Percentiles rank a stretch among this genome's conserved stretches.
Conservation (phyloP, 2,888 invertebrate species). For the Hirudinaria manillensis region DNA sequence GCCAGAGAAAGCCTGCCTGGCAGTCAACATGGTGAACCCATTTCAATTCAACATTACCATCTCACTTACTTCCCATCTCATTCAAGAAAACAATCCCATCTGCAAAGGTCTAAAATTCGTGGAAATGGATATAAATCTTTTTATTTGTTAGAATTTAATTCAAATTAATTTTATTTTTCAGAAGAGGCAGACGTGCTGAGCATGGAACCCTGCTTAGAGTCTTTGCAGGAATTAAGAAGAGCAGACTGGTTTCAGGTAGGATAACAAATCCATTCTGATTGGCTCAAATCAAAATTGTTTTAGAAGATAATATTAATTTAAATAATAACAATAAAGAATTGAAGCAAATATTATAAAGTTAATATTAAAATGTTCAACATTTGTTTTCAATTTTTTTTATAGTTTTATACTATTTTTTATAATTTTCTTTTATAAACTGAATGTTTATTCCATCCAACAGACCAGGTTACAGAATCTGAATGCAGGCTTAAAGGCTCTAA, state of each 20-base stretch:
- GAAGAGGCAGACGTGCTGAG: conserved; percentile 61
- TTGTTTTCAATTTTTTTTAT: neutral
- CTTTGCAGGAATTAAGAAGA: conserved; percentile 98
- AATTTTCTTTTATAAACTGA: too few species aligned
- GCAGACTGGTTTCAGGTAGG: conserved; percentile 99
- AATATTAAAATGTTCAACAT: neutral
- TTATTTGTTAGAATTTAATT: too few species aligned
- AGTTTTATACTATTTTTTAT: neutral
- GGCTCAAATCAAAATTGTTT: neutral
- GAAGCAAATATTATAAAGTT: neutral
- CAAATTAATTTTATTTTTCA: neutral
- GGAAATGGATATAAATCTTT: too few species aligned
- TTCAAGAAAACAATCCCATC: conserved; percentile 56
- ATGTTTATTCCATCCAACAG: neutral
- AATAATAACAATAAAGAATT: neutral
- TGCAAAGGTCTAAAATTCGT: neutral
- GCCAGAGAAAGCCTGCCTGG: conserved; percentile 76
- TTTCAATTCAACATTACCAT: conserved; percentile 65
- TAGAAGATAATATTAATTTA: neutral
- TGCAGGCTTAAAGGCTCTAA: conserved; percentile 1
- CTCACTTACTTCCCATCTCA: conserved; percentile 82
- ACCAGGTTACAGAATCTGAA: neutral
- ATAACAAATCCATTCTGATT: too few species aligned
- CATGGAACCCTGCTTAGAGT: conserved; percentile 98
- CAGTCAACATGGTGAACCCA: conserved; percentile 57